Base-by-base conservation (phyloP, 2,888 invertebrate genomes). In the Sycophila texana region DNA sequence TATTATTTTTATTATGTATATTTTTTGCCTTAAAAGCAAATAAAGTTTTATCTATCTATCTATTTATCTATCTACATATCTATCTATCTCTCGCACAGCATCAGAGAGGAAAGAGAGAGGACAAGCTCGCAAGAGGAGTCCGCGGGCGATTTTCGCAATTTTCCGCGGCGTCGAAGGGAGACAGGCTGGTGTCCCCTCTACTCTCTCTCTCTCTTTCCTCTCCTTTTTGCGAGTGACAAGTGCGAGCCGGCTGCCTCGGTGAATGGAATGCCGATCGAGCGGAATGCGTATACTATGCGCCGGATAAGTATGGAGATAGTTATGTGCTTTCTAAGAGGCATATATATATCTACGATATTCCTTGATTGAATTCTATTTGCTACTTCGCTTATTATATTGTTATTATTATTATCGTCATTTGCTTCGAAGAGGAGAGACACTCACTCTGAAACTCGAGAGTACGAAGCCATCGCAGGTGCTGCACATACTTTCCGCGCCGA, bases 111-210 rank as follows among this genome's bases (percentile, higher is more conserved):
- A 53, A 39, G 39, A 39, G 39, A 39, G 39, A 60, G n/a, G n/a
- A n/a, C n/a, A n/a, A n/a, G n/a, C n/a, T n/a, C n/a, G n/a, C n/a
- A n/a, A n/a, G n/a, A n/a, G 20, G 30, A 14, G 53, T 68, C 75
- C 55, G 30, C 75, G 22, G 61, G 75, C 68, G 53, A 39, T 76
- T 76, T 76, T 76, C 63, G 55, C 70, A 61, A 70, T 70, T 76
- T 68, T n/a, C n/a, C 47, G 22, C 13, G 16, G 14, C 16, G 53
- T 14, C n/a, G 53, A 16, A 5, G 4, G 53, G n/a, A 53, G 53
- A 53, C 16, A 53, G 53, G 53, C 16, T 14, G 53, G 53, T 26
- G 26, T 26, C 26, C 26, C 26, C 26, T 26, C 26, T 3, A 26
- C 26, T 26, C 26, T 26, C 26, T 26, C 26, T 26, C 26, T 26